phyloP scores from a whole-genome alignment of 2,113 vertebrate genomes.

The Alethe diademata region DNA sequence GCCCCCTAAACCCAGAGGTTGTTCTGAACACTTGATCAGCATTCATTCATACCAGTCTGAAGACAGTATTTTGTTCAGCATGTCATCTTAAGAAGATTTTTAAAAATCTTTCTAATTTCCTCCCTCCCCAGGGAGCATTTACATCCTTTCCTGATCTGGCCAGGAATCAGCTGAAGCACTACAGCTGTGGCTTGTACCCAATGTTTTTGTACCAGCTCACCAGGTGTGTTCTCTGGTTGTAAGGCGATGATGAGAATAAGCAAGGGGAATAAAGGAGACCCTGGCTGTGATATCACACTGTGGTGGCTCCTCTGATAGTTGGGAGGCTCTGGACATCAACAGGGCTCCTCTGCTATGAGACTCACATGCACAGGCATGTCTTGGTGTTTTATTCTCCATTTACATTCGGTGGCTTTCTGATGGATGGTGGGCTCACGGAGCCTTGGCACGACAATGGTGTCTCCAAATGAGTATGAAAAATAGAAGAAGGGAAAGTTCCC shows the following conservation, averaged over 20 bases:
- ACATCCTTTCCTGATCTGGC: neutral
- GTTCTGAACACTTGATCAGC: neutral
- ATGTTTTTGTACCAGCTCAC: rapidly evolving
- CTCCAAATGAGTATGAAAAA: neutral
- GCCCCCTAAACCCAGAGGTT: neutral
- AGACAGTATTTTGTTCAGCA: neutral
- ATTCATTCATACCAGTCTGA: neutral
- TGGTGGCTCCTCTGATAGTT: neutral
- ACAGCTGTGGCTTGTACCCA: neutral
- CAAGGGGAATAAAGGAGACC: neutral
- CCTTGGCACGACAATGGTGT: neutral
- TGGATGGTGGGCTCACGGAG: neutral
- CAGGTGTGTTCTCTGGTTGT: neutral
- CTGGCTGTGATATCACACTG: neutral
- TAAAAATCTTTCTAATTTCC: neutral
- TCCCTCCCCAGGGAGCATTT: neutral
- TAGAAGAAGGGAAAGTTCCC: neutral
- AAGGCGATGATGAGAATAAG: neutral
- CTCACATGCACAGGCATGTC: neutral
- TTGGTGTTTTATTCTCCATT: neutral
- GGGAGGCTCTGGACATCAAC: neutral
- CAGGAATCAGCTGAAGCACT: neutral
- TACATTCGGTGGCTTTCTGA: neutral
- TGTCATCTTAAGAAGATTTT: neutral
- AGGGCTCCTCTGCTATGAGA: neutral